Percentiles rank a stretch among this genome's conserved stretches.
Conservation (phyloP, 2,888 invertebrate genomes). For the Belgica antarctica region DNA sequence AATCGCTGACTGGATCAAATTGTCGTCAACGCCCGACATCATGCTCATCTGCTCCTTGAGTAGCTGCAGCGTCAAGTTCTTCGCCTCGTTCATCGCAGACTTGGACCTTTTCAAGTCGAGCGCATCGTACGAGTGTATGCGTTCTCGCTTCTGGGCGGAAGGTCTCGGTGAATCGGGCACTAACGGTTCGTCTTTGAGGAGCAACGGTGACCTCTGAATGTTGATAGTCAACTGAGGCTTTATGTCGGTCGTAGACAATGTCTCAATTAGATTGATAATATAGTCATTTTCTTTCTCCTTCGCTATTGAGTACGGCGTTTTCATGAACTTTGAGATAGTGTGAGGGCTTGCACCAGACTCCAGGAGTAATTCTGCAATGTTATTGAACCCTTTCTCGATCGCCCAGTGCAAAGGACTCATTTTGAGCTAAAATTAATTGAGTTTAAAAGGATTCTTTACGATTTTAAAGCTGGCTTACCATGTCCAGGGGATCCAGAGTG, state of each 20-base stretch:
- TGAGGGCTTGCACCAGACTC: conserved; percentile 70
- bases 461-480: conserved; percentile 58
- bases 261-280: conserved; percentile 33
- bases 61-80: conserved; percentile 60
- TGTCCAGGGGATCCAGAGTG: conserved; percentile 72
- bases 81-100: conserved; percentile 39
- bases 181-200: background rate
- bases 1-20: conserved; percentile 75
- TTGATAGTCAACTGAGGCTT: background rate
- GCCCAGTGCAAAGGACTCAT: conserved; percentile 97
- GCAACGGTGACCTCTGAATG: too few relatives aligned
- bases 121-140: conserved; percentile 23
- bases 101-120: conserved; percentile 44
- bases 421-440: conserved; percentile 60
- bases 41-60: conserved; percentile 83
- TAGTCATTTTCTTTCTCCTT: conserved; percentile 52
- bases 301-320: conserved; percentile 68
- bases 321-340: conserved; percentile 69
- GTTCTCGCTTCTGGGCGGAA: background rate
- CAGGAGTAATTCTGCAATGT: conserved; percentile 68
- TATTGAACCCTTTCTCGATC: conserved; percentile 73
- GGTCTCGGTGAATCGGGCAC: background rate
- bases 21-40: conserved; percentile 71
- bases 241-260: background rate
- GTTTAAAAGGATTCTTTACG: conserved; percentile 30